Conservation (phyloP, 2,888 invertebrate genomes). For the Ormyrus labotus region DNA sequence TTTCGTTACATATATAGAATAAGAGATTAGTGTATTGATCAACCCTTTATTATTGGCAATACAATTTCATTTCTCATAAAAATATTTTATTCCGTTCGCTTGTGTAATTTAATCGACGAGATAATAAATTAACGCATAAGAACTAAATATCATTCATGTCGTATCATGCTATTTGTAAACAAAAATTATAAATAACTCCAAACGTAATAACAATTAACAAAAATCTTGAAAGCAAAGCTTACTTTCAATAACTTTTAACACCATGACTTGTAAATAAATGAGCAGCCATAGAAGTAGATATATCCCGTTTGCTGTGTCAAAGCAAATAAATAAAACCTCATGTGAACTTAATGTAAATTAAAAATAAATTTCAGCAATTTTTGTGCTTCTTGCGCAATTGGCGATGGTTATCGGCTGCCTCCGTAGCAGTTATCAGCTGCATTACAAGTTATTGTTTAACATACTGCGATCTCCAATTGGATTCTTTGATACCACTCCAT, state of each 20-base stretch:
- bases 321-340: constrained; percentile 22
- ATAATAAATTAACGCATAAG: not conserved
- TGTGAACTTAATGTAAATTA: constrained; percentile 50
- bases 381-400: constrained; percentile 70
- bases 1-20: constrained; percentile 36
- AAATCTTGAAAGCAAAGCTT: constrained; percentile 30
- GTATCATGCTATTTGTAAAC: constrained; percentile 34
- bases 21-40: constrained; percentile 39
- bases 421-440: constrained; percentile 78
- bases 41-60: constrained; percentile 29
- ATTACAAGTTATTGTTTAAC: constrained; percentile 81
- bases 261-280: constrained; percentile 32
- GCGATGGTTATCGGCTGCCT: constrained; percentile 72
- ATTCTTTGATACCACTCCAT: constrained; percentile 89
- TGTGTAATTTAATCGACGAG: not conserved
- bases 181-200: constrained; percentile 15
- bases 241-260: constrained; percentile 40
- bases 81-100: not conserved
- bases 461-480: constrained; percentile 83
- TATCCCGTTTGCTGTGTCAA: constrained; percentile 38
- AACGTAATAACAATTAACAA: constrained; percentile 12
- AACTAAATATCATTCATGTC: not conserved
- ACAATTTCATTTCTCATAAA: constrained; percentile 13
- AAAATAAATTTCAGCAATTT: constrained; percentile 71
- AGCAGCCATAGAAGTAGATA: constrained; percentile 44